Evolutionary conservation across 2,113 vertebrate genomes (phyloP).

Genomic region (Chamaetylas fuelleborni): DNA sequence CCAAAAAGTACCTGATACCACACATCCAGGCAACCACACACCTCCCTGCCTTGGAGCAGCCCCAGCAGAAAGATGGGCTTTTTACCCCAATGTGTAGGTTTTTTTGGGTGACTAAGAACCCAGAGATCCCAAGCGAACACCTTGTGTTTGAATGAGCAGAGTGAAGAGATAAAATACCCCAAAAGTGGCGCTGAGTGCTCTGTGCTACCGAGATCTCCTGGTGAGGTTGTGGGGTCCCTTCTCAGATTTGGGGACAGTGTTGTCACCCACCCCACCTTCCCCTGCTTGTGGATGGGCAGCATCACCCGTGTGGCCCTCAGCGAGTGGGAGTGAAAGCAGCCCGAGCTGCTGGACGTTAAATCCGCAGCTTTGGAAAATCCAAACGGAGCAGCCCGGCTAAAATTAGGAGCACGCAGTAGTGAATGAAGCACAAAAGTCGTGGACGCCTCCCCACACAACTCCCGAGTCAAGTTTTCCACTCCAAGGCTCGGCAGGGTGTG

Average conservation of each 20-base stretch:
- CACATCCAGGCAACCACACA: neutral
- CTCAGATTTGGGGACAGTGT: neutral
- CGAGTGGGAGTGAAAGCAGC: slow-evolving; percentile 26
- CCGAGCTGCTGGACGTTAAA: neutral
- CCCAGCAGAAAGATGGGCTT: neutral
- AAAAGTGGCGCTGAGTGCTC: neutral
- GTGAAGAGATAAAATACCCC: neutral
- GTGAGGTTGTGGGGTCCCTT: neutral
- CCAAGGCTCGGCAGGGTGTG: neutral
- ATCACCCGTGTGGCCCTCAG: neutral
- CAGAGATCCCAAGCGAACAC: neutral
- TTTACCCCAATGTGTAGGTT: neutral
- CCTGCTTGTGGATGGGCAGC: neutral
- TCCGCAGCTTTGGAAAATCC: slow-evolving; percentile 35
- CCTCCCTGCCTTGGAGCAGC: neutral
- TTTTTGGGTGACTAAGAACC: neutral
- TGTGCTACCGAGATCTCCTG: neutral
- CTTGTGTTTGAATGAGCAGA: neutral
- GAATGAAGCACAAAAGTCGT: neutral
- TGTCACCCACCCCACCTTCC: neutral
- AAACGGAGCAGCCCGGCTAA: slow-evolving; percentile 27
- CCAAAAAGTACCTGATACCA: neutral
- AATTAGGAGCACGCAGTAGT: neutral
- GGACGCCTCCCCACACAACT: neutral
- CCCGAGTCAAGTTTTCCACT: slow-evolving; percentile 30